Conservation (phyloP, 2,113 vertebrate species). For the Macrotis lagotis region DNA sequence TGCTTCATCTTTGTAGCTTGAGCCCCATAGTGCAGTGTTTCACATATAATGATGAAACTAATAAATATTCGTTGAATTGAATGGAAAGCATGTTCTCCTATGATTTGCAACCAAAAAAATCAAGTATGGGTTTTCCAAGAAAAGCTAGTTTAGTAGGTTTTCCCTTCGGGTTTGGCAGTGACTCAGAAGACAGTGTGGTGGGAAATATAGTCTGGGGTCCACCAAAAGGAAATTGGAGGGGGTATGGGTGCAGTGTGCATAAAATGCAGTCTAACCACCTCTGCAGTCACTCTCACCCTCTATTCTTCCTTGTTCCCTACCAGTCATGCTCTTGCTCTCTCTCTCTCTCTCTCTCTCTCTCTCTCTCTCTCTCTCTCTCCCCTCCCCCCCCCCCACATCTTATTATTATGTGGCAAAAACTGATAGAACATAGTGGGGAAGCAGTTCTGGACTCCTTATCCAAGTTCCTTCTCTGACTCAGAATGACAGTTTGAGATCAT, state of each 20-base stretch:
- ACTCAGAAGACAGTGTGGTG: neutral
- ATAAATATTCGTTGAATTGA: neutral
- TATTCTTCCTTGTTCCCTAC: neutral
- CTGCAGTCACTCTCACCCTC: neutral
- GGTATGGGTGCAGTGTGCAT: neutral
- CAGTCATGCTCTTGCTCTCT: neutral
- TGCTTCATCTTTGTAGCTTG: neutral
- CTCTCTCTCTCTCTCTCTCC: too few relatives aligned
- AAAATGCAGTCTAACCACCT: neutral
- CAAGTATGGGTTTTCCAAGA: neutral
- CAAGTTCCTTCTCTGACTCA: neutral
- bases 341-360: too few relatives aligned
- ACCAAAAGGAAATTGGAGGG: neutral
- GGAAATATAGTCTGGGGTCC: neutral
- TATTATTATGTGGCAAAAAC: too few relatives aligned
- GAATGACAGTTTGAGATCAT: neutral
- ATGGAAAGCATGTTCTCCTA: neutral
- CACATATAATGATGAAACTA: neutral
- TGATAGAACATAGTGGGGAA: neutral
- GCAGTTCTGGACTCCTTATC: neutral
- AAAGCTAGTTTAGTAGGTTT: neutral
- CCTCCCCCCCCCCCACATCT: neutral
- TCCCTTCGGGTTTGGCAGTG: neutral
- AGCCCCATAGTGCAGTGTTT: neutral
- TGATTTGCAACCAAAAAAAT: neutral